Percentiles rank a stretch among this genome's conserved stretches.
Conservation (phyloP, 2,797 vertebrate genomes). For the Zonotrichia albicollis region DNA sequence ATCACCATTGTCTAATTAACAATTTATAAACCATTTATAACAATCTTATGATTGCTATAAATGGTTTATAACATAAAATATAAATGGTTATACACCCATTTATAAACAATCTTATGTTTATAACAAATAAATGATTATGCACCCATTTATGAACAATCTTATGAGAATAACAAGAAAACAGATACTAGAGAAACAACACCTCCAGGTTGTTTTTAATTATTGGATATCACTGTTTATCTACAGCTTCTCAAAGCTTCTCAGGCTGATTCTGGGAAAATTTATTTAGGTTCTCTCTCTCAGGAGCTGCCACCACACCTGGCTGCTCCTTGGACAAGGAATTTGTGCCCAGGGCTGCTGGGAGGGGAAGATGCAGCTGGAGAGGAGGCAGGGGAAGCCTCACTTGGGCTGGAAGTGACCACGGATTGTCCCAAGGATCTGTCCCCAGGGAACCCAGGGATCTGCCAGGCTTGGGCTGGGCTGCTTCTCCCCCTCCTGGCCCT, state of each 20-base stretch:
- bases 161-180: background rate
- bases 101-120: too few species aligned
- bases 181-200: background rate
- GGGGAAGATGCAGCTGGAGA: background rate
- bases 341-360: background rate
- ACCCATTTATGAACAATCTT: background rate
- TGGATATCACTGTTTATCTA: background rate
- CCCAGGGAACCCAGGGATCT: accelerated
- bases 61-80: too few species aligned
- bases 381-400: background rate
- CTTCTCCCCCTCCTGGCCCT: background rate
- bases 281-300: background rate
- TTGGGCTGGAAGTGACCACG: background rate
- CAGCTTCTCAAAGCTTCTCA: background rate
- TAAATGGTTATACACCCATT: too few species aligned
- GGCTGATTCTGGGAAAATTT: background rate
- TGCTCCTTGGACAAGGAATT: background rate
- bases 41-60: too few species aligned
- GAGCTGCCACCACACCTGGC: background rate
- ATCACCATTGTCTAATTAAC: background rate
- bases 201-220: background rate
- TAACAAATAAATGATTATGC: too few species aligned
- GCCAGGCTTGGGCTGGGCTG: background rate
- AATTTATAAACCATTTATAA: too few species aligned
- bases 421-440: background rate